Conservation (phyloP, 2,888 invertebrate genomes). For the Rapana venosa region DNA sequence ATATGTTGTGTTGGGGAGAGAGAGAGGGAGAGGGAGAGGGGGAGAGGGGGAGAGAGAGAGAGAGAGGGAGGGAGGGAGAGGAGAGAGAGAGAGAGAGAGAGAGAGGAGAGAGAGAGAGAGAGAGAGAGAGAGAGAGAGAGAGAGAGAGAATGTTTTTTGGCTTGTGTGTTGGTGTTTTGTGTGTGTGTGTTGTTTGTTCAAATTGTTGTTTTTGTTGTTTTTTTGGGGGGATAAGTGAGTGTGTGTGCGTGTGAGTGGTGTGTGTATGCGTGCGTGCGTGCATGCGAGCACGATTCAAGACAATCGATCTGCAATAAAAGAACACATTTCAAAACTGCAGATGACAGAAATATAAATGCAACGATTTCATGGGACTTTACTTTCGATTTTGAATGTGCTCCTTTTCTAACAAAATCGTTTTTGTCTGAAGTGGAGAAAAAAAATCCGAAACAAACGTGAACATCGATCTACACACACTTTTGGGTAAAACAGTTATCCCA, state of each 20-base stretch:
- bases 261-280: constrained; percentile 13
- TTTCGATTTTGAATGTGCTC: neutral
- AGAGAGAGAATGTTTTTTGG: neutral
- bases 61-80: neutral
- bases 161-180: neutral
- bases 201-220: neutral
- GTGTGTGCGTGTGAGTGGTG: constrained; percentile 12
- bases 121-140: neutral
- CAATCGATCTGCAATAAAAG: neutral
- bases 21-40: neutral
- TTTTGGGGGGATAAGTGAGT: no score
- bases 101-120: neutral
- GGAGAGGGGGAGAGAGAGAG: neutral
- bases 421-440: no score
- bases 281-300: neutral
- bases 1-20: no score
- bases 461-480: no score
- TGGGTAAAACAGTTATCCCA: no score
- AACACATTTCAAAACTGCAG: no score
- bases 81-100: neutral
- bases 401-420: no score
- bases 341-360: neutral
- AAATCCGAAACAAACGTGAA: no score
- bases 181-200: neutral
- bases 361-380: neutral